Base-by-base conservation (phyloP, 2,888 invertebrate genomes). In the Gibbula magus region DNA sequence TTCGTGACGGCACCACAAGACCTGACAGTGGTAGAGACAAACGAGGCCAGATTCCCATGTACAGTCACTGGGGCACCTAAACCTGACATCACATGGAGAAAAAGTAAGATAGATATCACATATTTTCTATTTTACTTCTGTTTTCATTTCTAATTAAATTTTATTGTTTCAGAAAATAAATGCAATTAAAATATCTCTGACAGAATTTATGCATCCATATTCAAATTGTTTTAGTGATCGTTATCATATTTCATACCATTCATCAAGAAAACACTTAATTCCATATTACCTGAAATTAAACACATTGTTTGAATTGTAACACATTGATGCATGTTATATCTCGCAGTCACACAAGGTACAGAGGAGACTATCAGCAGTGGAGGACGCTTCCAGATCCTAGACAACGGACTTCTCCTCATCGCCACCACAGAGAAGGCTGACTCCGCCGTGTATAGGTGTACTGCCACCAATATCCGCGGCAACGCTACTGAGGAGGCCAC, bases 41-140 rank as follows among this genome's bases (percentile, higher is more conserved):
- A 97, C 93, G 98, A 98, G 93, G 97, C 97, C 78, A 96, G 96
- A 78, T 94, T 98, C 88, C 95, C 96, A 18, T 99, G 99, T 93
- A 95, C 96, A 87, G 98, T 97, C 39, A 95, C 96, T 78, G 98
- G 98, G 75, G 97, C 98, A 22, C 98, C 98, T 29, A 95, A 95
- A 86, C 98, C 99, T 13, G 97, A 96, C 91, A 95, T 96, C 81
- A 96, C 97, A 67, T 99, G 99, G 99, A 95, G 96, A 91, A 96
- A 97, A 93, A 97, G 98, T 98, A 94, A 95, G 94, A 61, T 29
- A 22, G 25, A 76, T 18, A 75, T 53, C 45, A 18, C 4, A 25
- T 18, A 20, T n/a, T 10, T 18, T 74, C 18, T 39, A 73, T 0
- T 78, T 16, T 18, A 52, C 52, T 7, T 1, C 51, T 53, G 13